Evolutionary conservation across 2,888 invertebrate genomes (phyloP).

Genomic region (Hymenopus coronatus): DNA sequence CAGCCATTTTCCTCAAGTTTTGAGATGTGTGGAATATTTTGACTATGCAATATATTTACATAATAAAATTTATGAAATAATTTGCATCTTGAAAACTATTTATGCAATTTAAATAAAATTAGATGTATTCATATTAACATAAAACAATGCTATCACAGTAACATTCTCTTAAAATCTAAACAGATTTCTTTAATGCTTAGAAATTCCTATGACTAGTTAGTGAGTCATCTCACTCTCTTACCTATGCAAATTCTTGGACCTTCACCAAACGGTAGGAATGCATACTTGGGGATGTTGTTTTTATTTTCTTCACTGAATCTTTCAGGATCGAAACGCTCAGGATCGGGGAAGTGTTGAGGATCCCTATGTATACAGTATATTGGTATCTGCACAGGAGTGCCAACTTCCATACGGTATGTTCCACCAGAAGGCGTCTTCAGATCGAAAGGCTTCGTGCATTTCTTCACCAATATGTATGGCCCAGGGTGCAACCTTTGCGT

Average conservation of each 20-base stretch:
- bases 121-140: too few relatives aligned
- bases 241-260: slow-evolving; percentile 8
- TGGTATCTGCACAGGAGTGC: background rate
- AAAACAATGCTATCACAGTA: too few relatives aligned
- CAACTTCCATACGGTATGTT: background rate
- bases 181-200: too few relatives aligned
- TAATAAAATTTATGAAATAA: too few relatives aligned
- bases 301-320: slow-evolving; percentile 5
- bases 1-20: too few relatives aligned
- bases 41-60: too few relatives aligned
- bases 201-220: too few relatives aligned
- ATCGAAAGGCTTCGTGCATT: background rate
- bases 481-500: background rate
- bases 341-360: background rate
- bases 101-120: too few relatives aligned
- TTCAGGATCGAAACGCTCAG: background rate
- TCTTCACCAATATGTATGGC: background rate
- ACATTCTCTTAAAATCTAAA: too few relatives aligned
- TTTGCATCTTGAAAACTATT: too few relatives aligned
- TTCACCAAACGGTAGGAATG: slow-evolving; percentile 5
- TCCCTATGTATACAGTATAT: background rate
- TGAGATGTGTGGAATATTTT: too few relatives aligned
- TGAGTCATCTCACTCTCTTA: background rate
- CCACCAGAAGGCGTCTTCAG: background rate
- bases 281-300: background rate